Evolutionary conservation across 2,797 vertebrate species (phyloP).

Genomic region (Xenentodon cancila): DNA sequence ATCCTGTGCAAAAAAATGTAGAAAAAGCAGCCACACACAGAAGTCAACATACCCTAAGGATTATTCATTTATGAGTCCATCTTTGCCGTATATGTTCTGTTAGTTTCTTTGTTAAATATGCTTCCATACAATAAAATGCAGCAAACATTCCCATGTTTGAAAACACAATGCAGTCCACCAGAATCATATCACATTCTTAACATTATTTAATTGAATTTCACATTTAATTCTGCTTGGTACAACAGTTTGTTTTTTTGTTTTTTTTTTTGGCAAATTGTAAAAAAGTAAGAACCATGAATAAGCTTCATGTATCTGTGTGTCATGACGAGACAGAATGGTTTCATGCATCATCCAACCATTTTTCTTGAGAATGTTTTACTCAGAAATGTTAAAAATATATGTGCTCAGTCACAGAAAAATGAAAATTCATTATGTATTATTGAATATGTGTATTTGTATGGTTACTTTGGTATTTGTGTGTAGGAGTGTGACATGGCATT

Average conservation of each 20-base stretch:
- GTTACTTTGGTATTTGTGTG: conserved; percentile 19
- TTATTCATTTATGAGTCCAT: not conserved
- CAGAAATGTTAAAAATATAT: not conserved
- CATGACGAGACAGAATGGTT: too few relatives aligned
- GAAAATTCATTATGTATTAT: conserved; percentile 4
- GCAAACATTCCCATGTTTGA: not conserved
- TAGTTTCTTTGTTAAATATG: not conserved
- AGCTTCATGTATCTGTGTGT: too few relatives aligned
- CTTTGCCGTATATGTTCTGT: not conserved
- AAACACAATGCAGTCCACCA: not conserved
- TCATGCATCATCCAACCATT: not conserved
- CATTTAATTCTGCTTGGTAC: too few relatives aligned
- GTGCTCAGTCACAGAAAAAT: conserved; percentile 3
- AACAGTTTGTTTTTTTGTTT: too few relatives aligned
- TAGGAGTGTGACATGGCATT: conserved; percentile 17
- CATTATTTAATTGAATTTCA: too few relatives aligned
- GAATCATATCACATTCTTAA: too few relatives aligned
- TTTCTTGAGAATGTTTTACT: not conserved
- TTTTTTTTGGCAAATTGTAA: too few relatives aligned
- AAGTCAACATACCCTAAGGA: conserved; percentile 2
- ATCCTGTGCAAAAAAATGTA: conserved; percentile 30
- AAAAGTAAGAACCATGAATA: too few relatives aligned
- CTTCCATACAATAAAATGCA: not conserved
- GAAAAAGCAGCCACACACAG: conserved; percentile 7
- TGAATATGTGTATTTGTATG: conserved; percentile 15